Conservation (phyloP, 2,113 vertebrate genomes). For the Puntigrus tetrazona region DNA sequence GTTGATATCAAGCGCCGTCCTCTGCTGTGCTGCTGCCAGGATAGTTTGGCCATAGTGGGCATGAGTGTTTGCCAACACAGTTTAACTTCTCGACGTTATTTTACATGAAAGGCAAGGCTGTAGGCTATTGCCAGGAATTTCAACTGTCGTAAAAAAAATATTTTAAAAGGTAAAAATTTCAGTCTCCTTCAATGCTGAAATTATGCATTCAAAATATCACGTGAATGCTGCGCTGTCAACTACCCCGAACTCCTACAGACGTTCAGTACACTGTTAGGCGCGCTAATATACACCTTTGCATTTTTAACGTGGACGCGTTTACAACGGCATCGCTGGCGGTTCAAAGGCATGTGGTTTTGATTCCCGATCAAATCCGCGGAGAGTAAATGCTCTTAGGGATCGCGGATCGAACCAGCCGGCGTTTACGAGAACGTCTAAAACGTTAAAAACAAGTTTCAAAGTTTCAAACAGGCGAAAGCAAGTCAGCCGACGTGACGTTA, state of each 20-base stretch:
- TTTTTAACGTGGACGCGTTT: neutral
- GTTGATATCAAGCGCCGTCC: conserved; percentile 40
- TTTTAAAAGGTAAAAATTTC: neutral
- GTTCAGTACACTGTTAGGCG: neutral
- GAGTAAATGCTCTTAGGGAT: no score
- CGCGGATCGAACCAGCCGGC: conserved; percentile 9
- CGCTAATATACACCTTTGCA: neutral
- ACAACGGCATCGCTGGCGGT: neutral
- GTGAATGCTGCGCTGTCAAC: conserved; percentile 24
- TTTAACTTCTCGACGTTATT: neutral
- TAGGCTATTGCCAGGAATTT: neutral
- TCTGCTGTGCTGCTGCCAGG: conserved; percentile 50
- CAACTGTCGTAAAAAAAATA: neutral
- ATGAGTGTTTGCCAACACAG: conserved; percentile 10
- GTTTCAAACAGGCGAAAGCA: neutral
- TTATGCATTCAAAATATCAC: neutral
- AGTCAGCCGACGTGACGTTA: neutral
- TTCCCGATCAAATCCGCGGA: neutral
- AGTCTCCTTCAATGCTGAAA: neutral
- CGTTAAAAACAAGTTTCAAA: neutral
- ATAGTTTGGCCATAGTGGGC: conserved; percentile 58
- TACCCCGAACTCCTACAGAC: neutral
- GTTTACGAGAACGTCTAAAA: neutral
- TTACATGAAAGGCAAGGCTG: conserved; percentile 24
- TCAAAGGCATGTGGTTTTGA: neutral